phyloP scores from a whole-genome alignment of 2,797 vertebrate species.

The Coluber constrictor region DNA sequence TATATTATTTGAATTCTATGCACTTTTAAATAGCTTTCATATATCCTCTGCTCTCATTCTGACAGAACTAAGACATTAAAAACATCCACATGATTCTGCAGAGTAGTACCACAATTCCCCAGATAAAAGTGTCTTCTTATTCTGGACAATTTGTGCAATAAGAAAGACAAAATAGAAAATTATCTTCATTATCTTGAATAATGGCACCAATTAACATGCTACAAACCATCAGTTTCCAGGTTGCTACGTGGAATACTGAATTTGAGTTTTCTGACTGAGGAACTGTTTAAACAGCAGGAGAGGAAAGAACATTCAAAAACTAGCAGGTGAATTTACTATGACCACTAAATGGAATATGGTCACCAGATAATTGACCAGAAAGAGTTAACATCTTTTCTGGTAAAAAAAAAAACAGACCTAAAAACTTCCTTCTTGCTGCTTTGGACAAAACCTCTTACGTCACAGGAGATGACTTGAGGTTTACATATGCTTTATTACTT shows the following conservation, averaged over 20 bases:
- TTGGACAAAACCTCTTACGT: not conserved
- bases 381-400: not conserved
- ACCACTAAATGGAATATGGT: not conserved
- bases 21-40: conserved; percentile 65
- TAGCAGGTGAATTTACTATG: not conserved
- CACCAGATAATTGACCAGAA: not conserved
- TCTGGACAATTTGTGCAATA: not conserved
- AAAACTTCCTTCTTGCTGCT: not conserved
- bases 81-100: conserved; percentile 1
- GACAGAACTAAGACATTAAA: conserved; percentile 43
- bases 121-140: conserved; percentile 1
- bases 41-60: conserved; percentile 44
- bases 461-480: not conserved
- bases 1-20: conserved; percentile 60
- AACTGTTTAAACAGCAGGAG: not conserved
- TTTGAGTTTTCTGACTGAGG: not conserved
- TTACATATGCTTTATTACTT: not conserved
- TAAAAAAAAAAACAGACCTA: not conserved
- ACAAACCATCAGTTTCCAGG: not conserved
- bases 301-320: not conserved
- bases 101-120: not conserved
- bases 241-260: not conserved
- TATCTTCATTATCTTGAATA: not conserved
- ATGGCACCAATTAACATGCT: not conserved
- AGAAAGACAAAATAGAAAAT: not conserved